Conservation (phyloP, 2,888 invertebrate species). For the Drosophila testacea region DNA sequence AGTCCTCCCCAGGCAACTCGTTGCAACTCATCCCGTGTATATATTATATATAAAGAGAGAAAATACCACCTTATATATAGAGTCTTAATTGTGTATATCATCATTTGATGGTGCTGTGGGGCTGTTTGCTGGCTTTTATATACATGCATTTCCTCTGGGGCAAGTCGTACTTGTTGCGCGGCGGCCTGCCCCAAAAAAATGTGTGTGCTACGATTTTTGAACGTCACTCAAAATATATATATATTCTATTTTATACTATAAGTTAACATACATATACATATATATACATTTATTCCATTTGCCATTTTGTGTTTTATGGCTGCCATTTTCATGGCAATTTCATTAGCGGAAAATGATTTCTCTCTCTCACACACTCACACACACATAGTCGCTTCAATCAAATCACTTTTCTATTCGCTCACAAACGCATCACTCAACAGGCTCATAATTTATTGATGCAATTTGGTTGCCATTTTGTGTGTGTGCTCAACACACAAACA, state of each 20-base stretch:
- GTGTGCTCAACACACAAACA: slow-evolving; percentile 12
- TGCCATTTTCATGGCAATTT: slow-evolving; percentile 37
- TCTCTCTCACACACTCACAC: background rate
- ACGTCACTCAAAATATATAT: slow-evolving; percentile 5
- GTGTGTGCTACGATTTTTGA: slow-evolving; percentile 44
- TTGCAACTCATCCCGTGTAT: slow-evolving; percentile 23
- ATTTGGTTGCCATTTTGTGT: slow-evolving; percentile 43
- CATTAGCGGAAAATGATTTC: slow-evolving; percentile 39
- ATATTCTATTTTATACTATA: background rate
- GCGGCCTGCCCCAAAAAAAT: slow-evolving; percentile 30
- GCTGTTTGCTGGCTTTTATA: slow-evolving; percentile 34
- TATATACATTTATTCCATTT: slow-evolving; percentile 3
- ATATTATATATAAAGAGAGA: slow-evolving; percentile 9
- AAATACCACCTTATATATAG: slow-evolving; percentile 16
- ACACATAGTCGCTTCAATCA: slow-evolving; percentile 20
- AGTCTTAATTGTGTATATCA: slow-evolving; percentile 46
- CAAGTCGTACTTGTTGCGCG: slow-evolving; percentile 56
- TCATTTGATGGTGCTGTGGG: slow-evolving; percentile 33
- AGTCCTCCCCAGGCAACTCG: slow-evolving; percentile 36
- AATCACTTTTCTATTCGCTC: slow-evolving; percentile 32
- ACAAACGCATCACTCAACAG: slow-evolving; percentile 61
- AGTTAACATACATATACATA: background rate
- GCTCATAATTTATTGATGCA: slow-evolving; percentile 70
- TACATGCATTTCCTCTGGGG: slow-evolving; percentile 18
- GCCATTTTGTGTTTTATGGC: slow-evolving; percentile 38